These are phyloP conservation scores for Sarcophilus harrisii DNA, from an alignment of 2,797 vertebrate species.

Conservation along the genomic window DNA sequence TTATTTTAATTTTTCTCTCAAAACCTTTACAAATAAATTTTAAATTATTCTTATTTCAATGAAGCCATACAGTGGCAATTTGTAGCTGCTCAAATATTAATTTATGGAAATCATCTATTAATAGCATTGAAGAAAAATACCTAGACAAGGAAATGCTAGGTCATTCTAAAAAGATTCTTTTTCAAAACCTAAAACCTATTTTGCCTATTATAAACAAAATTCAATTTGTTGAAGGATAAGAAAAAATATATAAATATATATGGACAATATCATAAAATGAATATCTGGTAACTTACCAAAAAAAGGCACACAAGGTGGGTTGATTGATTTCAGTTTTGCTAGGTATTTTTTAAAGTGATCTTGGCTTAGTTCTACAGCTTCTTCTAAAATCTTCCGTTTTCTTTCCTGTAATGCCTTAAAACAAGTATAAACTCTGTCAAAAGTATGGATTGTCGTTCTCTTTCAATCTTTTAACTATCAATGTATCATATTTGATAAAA, in stretches of 20 bases:
- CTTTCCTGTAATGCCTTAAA: slow-evolving; percentile 90
- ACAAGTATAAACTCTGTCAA: slow-evolving; percentile 56
- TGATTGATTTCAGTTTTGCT: slow-evolving; percentile 98
- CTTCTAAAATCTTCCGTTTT: slow-evolving; percentile 95
- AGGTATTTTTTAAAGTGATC: slow-evolving; percentile 99
- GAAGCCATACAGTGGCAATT: neutral
- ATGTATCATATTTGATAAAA: neutral
- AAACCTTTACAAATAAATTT: neutral
- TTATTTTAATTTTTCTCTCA: neutral
- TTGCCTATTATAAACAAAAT: neutral
- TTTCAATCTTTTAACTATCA: neutral
- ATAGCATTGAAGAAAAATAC: neutral
- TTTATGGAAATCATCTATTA: neutral
- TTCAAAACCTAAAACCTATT: neutral
- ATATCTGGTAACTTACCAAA: slow-evolving; percentile 90
- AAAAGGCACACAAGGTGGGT: slow-evolving; percentile 99
- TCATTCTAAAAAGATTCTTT: neutral
- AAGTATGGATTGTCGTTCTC: neutral
- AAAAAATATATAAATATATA: neutral
- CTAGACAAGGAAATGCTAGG: neutral
- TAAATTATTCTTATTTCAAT: neutral
- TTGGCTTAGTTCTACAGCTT: slow-evolving; percentile 97
- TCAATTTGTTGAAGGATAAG: neutral
- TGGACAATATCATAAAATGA: slow-evolving; percentile 1
- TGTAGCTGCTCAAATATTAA: neutral